Evolutionary conservation across 1,140 invertebrate genomes (phyloP), one percentile per base, ranked within the genome.

Genomic region (Drosophila trapezifrons): DNA sequence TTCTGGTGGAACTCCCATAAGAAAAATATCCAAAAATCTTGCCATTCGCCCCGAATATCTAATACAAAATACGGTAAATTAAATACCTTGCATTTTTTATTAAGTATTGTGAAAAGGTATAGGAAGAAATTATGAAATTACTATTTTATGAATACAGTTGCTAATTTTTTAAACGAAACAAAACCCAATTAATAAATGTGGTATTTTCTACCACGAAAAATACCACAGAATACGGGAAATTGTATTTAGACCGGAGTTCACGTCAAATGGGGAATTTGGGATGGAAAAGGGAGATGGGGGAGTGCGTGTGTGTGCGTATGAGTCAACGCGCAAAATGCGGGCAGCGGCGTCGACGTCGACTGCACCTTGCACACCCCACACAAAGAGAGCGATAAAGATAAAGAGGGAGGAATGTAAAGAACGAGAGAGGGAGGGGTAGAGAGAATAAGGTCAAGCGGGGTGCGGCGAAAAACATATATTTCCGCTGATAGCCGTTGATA

Each of bases 391-490:
- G 49, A 54, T 54, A 54, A 52, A 18, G 59, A 27, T 63, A 27
- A 59, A 40, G 25, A 57, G 55, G 22, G 55, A 49, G 40, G 17
- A 27, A 59, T 37, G n/a, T 7, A 52, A 32, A 40, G 59, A 43
- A 35, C 49, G 42, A 38, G 18, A 29, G 62, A 29, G 22, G 35
- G 43, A 47, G 38, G 56, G 71, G 27, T 25, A 52, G n/a, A 78
- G 40, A 74, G 42, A 85, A 87, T 82, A 87, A 87, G 78, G 82
- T 86, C 83, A 87, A 87, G 82, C 83, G 82, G 83, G 83, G 83
- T 82, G 82, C 83, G 83, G 83, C 82, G 32, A 37, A 54, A 54
- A 73, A 75, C 79, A 86, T 77, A 86, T 81, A 69, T 86, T 85
- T 86, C 82, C 78, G 82, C 75, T 85, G 82, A 85, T 85, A 85